Evolutionary conservation across 2,113 vertebrate species (phyloP).

Genomic region (Rhinolophus ferrumequinum): DNA sequence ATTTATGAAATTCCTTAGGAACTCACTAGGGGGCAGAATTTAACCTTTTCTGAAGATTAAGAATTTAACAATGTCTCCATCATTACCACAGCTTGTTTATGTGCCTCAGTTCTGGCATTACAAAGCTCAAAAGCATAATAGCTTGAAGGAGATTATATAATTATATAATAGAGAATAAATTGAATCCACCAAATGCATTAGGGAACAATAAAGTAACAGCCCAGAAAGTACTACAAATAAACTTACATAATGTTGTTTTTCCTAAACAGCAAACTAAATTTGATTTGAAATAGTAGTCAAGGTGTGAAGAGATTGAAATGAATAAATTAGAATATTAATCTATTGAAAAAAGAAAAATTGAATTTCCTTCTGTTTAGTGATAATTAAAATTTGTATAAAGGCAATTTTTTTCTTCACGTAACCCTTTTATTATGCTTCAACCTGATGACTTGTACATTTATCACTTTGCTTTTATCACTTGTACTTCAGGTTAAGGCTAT

Average conservation of each 20-base stretch:
- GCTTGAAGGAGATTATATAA: not conserved
- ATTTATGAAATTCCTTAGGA: not conserved
- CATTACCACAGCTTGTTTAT: not conserved
- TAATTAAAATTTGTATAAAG: not conserved
- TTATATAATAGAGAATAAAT: slow-evolving; percentile 7
- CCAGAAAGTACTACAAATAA: not conserved
- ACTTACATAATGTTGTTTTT: not conserved
- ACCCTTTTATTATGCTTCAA: not conserved
- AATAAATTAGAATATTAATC: not conserved
- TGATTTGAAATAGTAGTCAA: not conserved
- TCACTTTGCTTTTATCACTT: not conserved
- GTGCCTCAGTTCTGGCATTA: not conserved
- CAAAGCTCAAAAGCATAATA: not conserved
- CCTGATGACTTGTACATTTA: not conserved
- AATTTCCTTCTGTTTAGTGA: not conserved
- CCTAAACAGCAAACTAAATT: slow-evolving; percentile 38
- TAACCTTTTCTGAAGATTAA: slow-evolving; percentile 60
- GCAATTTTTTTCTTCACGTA: not conserved
- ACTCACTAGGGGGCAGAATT: slow-evolving; percentile 79
- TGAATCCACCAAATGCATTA: not conserved
- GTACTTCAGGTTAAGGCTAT: not conserved
- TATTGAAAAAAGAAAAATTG: not conserved
- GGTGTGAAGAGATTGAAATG: not conserved
- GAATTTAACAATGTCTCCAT: not conserved
- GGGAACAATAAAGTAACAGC: not conserved